A percentile compares a stretch with the other conserved stretches of the same genome.
Evolutionary conservation across 1,140 invertebrate species (phyloP).

Genomic region (Pseudomyrmex sp.): DNA sequence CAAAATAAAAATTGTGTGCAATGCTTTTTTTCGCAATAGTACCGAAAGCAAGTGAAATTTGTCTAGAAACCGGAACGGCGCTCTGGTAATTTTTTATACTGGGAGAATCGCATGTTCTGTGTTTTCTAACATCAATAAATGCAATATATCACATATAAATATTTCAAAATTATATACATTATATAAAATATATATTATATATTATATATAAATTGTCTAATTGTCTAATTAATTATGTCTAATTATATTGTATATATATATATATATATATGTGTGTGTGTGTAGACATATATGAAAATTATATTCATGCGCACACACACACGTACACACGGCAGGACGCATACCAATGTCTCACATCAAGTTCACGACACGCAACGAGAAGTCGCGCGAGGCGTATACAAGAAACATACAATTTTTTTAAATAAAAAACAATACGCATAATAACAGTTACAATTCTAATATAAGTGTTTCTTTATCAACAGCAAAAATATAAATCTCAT

Average conservation of each 20-base stretch:
- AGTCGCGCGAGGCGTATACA: neutral
- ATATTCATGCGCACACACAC: neutral
- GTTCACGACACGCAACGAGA: neutral
- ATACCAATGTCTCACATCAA: too few species aligned
- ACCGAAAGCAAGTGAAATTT: slow-evolving; percentile 56
- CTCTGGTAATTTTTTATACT: slow-evolving; percentile 54
- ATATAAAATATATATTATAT: neutral
- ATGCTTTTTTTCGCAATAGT: slow-evolving; percentile 9
- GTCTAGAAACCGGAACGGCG: slow-evolving; percentile 61
- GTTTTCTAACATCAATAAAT: neutral
- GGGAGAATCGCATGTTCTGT: neutral
- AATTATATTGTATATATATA: neutral
- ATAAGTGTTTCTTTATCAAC: neutral
- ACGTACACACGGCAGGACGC: too few species aligned
- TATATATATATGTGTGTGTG: neutral
- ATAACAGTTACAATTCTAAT: neutral
- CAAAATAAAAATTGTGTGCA: slow-evolving; percentile 2
- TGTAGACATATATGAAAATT: neutral
- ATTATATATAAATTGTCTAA: neutral
- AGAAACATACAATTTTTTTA: neutral
- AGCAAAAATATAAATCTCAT: neutral
- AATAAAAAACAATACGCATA: neutral
- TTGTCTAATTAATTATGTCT: too few species aligned
- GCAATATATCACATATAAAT: neutral
- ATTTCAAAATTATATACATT: neutral